Conservation (phyloP, 2,797 vertebrate genomes). For the Menidia menidia region DNA sequence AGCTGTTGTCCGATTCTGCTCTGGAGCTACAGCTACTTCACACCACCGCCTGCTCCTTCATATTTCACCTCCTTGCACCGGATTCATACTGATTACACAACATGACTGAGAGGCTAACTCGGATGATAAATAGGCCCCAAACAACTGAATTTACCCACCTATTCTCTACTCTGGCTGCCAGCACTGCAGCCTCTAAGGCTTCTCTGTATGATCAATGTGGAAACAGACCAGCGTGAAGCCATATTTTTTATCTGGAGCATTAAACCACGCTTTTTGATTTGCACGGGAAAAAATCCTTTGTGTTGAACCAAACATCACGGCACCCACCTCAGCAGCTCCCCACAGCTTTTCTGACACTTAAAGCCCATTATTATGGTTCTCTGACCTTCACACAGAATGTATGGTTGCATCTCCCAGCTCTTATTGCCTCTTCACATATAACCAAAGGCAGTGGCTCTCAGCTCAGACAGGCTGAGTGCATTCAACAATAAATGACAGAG, state of each 20-base stretch:
- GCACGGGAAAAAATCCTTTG: constrained; percentile 3
- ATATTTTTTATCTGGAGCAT: neutral
- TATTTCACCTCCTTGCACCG: constrained; percentile 58
- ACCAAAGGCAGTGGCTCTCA: constrained; percentile 29
- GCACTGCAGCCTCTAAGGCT: constrained; percentile 16
- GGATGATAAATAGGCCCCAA: constrained; percentile 56
- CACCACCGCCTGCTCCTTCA: constrained; percentile 28
- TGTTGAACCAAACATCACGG: neutral
- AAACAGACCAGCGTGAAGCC: constrained; percentile 3
- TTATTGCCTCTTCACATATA: constrained; percentile 37
- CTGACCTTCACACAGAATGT: constrained; percentile 37
- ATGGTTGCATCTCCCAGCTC: constrained; percentile 16
- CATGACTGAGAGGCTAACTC: constrained; percentile 39
- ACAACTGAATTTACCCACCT: constrained; percentile 54
- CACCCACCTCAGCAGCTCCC: constrained; percentile 5
- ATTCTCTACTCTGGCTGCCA: constrained; percentile 39
- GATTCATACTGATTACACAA: constrained; percentile 55
- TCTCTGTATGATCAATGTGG: constrained; percentile 7
- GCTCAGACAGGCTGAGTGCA: constrained; percentile 10
- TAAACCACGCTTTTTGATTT: neutral
- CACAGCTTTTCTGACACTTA: constrained; percentile 25
- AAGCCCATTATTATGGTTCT: constrained; percentile 25
- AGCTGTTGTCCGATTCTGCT: constrained; percentile 60
- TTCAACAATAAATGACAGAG: constrained; percentile 30
- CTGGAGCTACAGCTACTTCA: constrained; percentile 44